A percentile compares a stretch with the other conserved stretches of the same genome.
These are phyloP conservation scores for Porites cylindrica DNA, from an alignment of 92 coral and sea anemone genomes.

Conservation along the genomic window DNA sequence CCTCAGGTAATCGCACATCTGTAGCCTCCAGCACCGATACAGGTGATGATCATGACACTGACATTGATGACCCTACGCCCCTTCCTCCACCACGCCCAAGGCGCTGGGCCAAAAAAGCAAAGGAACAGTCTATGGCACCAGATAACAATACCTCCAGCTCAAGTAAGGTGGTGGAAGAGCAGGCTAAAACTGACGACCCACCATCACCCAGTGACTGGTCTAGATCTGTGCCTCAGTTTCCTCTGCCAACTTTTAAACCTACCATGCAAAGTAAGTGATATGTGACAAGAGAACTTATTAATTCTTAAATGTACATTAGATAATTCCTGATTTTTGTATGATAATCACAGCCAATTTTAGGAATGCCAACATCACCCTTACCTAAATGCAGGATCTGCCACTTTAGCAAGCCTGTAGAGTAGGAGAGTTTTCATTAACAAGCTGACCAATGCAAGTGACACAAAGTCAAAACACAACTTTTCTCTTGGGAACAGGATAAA, in stretches of 20 bases:
- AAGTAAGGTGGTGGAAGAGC: conserved; percentile 43
- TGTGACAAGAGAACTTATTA: too few relatives aligned
- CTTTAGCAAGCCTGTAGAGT: too few relatives aligned
- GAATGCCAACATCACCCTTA: too few relatives aligned
- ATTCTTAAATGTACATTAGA: too few relatives aligned
- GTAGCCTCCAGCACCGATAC: conserved; percentile 90
- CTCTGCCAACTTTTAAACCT: conserved; percentile 81
- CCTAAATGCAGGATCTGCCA: too few relatives aligned
- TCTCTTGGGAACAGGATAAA: too few relatives aligned
- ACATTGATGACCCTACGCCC: conserved; percentile 74
- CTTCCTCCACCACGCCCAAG: conserved; percentile 99
- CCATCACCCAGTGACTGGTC: conserved; percentile 79
- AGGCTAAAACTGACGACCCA: conserved; percentile 34
- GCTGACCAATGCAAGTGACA: too few relatives aligned
- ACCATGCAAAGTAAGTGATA: conserved; percentile 72
- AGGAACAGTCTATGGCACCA: conserved; percentile 66
- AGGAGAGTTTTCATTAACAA: too few relatives aligned
- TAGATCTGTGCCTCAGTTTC: conserved; percentile 80
- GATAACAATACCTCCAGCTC: conserved; percentile 49
- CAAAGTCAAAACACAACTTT: too few relatives aligned
- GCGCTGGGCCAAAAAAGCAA: conserved; percentile 90
- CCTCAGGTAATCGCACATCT: conserved; percentile 74
- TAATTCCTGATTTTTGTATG: too few relatives aligned
- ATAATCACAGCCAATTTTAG: too few relatives aligned
- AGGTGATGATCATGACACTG: conserved; percentile 79